Conservation (phyloP, 2,113 vertebrate genomes). For the Ictidomys tridecemlineatus region DNA sequence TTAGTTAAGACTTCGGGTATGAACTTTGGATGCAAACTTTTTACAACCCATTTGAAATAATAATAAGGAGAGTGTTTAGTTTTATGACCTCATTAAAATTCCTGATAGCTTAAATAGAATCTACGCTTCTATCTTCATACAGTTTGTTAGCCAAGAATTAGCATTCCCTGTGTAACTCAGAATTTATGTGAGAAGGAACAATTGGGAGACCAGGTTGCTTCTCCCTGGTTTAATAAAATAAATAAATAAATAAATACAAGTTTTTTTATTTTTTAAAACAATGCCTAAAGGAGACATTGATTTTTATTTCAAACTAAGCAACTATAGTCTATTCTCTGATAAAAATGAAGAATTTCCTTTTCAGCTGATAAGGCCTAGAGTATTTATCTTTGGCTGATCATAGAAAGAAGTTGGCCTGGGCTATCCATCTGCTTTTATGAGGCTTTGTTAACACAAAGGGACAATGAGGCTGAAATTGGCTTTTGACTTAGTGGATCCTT, state of each 20-base stretch:
- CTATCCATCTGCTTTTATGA: neutral
- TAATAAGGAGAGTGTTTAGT: slow-evolving; percentile 49
- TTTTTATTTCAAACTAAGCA: slow-evolving; percentile 75
- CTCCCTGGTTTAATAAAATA: slow-evolving; percentile 8
- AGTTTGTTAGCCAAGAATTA: slow-evolving; percentile 62
- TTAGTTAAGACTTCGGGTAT: slow-evolving; percentile 41
- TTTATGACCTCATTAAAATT: slow-evolving; percentile 70
- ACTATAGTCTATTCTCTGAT: slow-evolving; percentile 69
- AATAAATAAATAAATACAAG: neutral
- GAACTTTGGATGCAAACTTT: slow-evolving; percentile 43
- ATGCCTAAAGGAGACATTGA: slow-evolving; percentile 20
- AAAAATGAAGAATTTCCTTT: slow-evolving; percentile 77
- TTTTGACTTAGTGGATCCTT: slow-evolving; percentile 67
- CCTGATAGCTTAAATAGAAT: slow-evolving; percentile 36
- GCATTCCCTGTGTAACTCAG: slow-evolving; percentile 22
- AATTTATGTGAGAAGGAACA: slow-evolving; percentile 50
- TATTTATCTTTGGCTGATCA: slow-evolving; percentile 73
- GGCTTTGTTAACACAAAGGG: slow-evolving; percentile 43
- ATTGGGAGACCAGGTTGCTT: slow-evolving; percentile 42
- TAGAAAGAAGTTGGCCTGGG: neutral
- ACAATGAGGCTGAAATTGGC: slow-evolving; percentile 61
- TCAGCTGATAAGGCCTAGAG: slow-evolving; percentile 62
- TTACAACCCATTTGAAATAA: slow-evolving; percentile 52
- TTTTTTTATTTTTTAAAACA: neutral
- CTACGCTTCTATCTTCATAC: slow-evolving; percentile 23